Evolutionary conservation across 2,113 vertebrate genomes (phyloP).

Genomic region (Redunca redunca): DNA sequence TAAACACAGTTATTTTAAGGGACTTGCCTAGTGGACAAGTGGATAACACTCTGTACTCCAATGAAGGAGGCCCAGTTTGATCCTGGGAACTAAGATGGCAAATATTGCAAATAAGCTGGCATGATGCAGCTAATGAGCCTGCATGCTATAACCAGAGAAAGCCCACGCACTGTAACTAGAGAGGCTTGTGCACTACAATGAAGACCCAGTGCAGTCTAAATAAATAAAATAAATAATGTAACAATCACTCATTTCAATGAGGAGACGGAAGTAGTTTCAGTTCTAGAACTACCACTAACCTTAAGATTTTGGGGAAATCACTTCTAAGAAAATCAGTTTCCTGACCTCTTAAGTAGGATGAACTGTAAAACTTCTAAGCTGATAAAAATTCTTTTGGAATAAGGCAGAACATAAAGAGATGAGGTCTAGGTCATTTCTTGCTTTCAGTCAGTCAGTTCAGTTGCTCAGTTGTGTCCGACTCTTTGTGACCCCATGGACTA

Average conservation of each 20-base stretch:
- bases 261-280: not conserved
- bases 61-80: not conserved
- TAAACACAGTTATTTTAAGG: not conserved
- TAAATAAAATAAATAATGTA: not conserved
- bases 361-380: not conserved
- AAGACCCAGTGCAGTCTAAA: not conserved
- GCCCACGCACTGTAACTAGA: not conserved
- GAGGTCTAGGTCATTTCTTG: not conserved
- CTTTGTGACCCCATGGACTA: not conserved
- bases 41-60: not conserved
- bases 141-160: not conserved
- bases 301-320: not conserved
- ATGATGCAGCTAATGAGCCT: not conserved
- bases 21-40: not conserved
- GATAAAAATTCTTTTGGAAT: not conserved
- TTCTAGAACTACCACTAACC: not conserved
- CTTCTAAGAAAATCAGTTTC: not conserved
- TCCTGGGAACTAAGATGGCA: not conserved
- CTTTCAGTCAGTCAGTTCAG: not conserved
- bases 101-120: not conserved
- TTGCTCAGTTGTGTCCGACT: rapidly evolving
- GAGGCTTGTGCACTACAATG: not conserved
- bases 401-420: not conserved
- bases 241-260: not conserved
- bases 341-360: not conserved